phyloP scores from a whole-genome alignment of 2,888 invertebrate species.

The Rhabditoides inermis region DNA sequence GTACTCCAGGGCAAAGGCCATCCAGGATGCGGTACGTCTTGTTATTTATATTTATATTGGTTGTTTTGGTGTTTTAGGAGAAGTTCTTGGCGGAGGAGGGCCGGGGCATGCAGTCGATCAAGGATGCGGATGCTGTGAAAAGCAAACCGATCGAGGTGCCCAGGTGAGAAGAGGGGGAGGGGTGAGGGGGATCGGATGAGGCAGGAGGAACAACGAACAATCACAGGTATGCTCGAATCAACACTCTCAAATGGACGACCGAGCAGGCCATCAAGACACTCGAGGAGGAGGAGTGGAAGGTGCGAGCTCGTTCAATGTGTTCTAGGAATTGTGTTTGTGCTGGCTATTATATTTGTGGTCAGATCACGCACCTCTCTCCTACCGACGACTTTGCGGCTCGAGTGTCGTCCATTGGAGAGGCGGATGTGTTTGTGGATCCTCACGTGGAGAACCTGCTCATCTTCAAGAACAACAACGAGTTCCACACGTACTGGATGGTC shows the following conservation, averaged over 20 bases:
- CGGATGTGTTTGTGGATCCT: constrained; percentile 61
- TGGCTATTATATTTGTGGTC: too few species aligned
- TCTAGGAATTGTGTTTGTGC: too few species aligned
- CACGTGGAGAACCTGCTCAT: constrained; percentile 76
- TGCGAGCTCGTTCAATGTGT: background rate
- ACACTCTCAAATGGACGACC: constrained; percentile 35
- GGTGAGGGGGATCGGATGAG: background rate
- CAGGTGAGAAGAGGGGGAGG: background rate
- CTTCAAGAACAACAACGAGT: constrained; percentile 67
- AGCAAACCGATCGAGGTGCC: constrained; percentile 1
- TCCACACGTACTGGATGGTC: constrained; percentile 67
- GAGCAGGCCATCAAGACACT: constrained; percentile 35
- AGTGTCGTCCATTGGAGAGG: constrained; percentile 12
- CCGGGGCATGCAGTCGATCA: constrained; percentile 1
- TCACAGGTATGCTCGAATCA: constrained; percentile 42
- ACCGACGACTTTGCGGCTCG: constrained; percentile 13
- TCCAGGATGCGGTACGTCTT: too few species aligned
- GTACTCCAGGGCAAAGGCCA: too few species aligned
- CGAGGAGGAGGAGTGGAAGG: constrained; percentile 22
- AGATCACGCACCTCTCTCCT: constrained; percentile 6
- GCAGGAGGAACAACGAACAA: background rate
- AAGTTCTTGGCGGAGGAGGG: constrained; percentile 1
- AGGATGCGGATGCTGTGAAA: constrained; percentile 2
- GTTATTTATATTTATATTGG: constrained; percentile 1
- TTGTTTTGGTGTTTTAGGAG: background rate